Evolutionary conservation across 2,113 vertebrate genomes (phyloP).

Genomic region (Echinops telfairi): DNA sequence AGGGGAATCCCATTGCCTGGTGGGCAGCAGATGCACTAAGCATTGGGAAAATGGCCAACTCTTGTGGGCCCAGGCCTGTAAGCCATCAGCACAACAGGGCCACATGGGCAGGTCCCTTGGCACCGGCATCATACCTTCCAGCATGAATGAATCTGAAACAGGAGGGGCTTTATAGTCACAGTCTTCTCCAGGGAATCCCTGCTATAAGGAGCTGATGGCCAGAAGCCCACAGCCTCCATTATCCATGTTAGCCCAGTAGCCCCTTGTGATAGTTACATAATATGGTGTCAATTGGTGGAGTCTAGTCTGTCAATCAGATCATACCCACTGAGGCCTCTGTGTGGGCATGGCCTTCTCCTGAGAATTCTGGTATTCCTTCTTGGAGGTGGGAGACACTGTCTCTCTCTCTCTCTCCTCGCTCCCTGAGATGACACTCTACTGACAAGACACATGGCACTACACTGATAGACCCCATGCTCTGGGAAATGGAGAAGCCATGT

Average conservation of each 20-base stretch:
- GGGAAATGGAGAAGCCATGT: too few relatives aligned
- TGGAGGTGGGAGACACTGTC: too few relatives aligned
- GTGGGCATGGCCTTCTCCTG: too few relatives aligned
- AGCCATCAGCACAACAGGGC: background rate
- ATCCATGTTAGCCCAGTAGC: background rate
- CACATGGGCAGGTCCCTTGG: background rate
- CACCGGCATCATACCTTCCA: background rate
- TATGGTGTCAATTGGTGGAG: too few relatives aligned
- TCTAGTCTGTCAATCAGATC: too few relatives aligned
- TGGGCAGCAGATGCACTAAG: background rate
- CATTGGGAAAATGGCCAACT: background rate
- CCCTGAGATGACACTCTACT: too few relatives aligned
- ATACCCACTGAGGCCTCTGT: too few relatives aligned
- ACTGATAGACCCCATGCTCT: too few relatives aligned
- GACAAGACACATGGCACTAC: too few relatives aligned
- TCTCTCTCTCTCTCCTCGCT: too few relatives aligned
- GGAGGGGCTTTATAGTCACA: background rate
- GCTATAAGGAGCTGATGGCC: background rate
- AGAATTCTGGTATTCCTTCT: too few relatives aligned
- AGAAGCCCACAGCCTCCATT: background rate
- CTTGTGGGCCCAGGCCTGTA: background rate
- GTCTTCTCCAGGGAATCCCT: background rate
- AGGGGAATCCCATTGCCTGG: background rate
- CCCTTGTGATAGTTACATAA: too few relatives aligned
- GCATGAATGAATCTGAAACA: background rate